phyloP scores from a whole-genome alignment of 2,888 invertebrate genomes.

The Epinotia demarniana region DNA sequence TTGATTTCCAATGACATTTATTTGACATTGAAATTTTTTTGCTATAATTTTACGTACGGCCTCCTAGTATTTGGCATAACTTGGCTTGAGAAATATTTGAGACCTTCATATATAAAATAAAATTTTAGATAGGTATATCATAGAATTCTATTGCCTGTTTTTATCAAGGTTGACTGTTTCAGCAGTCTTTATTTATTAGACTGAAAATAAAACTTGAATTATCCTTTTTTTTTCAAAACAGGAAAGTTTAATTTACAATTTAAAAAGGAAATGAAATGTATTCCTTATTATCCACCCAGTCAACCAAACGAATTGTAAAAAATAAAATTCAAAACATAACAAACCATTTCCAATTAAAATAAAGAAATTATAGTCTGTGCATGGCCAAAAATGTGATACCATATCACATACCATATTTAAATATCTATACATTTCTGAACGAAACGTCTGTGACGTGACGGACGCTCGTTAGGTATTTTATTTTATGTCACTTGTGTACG shows the following conservation, averaged over 20 bases:
- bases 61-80: neutral
- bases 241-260: no score
- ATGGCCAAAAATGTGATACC: conserved; percentile 15
- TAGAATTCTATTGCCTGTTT: no score
- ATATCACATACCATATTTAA: conserved; percentile 35
- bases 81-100: neutral
- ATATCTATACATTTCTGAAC: conserved; percentile 52
- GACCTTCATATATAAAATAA: no score
- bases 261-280: no score
- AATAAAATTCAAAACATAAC: neutral
- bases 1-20: conserved; percentile 40
- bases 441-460: conserved; percentile 51
- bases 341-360: neutral
- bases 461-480: conserved; percentile 65
- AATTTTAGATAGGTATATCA: no score
- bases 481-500: conserved; percentile 66
- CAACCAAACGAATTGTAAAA: neutral
- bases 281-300: neutral
- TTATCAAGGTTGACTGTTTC: no score
- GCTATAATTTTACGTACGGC: neutral
- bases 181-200: no score
- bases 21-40: conserved; percentile 40
- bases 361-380: neutral
- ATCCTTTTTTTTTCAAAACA: no score
- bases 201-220: no score